phyloP scores from a whole-genome alignment of 2,888 invertebrate species.

The Chymomyza fuscimana region DNA sequence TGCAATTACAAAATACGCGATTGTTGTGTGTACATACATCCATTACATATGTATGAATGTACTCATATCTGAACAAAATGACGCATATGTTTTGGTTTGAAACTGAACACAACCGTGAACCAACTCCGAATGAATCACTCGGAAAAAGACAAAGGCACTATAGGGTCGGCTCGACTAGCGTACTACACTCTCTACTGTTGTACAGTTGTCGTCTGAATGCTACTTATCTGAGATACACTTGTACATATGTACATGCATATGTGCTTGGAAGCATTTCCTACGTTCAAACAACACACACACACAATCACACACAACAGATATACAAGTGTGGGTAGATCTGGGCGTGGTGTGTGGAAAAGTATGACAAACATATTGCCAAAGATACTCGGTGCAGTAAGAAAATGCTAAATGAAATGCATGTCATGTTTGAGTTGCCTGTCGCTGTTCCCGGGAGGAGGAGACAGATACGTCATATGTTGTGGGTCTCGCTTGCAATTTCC shows the following conservation, averaged over 20 bases:
- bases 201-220: constrained; percentile 40
- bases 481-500: constrained; percentile 51
- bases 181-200: constrained; percentile 15
- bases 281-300: neutral
- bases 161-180: constrained; percentile 24
- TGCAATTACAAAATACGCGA: constrained; percentile 59
- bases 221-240: constrained; percentile 32
- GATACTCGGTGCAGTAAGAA: constrained; percentile 13
- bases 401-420: constrained; percentile 57
- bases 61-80: constrained; percentile 38
- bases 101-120: constrained; percentile 9
- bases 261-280: constrained; percentile 42
- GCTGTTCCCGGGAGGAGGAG: constrained; percentile 47
- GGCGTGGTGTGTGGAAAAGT: constrained; percentile 31
- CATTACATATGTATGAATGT: neutral
- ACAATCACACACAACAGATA: neutral
- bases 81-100: constrained; percentile 68
- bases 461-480: neutral
- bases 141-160: constrained; percentile 3
- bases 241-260: constrained; percentile 13
- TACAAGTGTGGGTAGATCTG: constrained; percentile 13
- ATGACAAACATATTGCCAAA: constrained; percentile 41
- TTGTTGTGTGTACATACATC: neutral
- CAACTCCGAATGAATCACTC: constrained; percentile 48
- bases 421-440: constrained; percentile 62